Percentiles rank a stretch among this genome's conserved stretches.
Evolutionary conservation across 2,888 invertebrate species (phyloP).

Genomic region (Tinea pellionella): DNA sequence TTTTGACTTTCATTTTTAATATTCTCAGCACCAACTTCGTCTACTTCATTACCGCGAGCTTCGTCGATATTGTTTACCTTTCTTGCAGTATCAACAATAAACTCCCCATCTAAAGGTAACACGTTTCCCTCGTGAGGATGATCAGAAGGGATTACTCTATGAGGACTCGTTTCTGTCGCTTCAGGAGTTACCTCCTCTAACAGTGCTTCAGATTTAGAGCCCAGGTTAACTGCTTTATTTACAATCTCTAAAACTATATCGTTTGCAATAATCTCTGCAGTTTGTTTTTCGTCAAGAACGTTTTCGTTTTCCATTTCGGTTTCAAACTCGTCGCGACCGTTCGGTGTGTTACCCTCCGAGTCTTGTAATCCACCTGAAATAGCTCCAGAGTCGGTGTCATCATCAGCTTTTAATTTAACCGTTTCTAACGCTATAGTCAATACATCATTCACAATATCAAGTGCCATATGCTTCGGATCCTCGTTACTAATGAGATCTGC

Average conservation of each 20-base stretch:
- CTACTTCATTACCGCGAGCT: slow-evolving; percentile 19
- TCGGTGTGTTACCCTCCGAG: slow-evolving; percentile 60
- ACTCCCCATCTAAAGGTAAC: slow-evolving; percentile 56
- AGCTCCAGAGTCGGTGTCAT: slow-evolving; percentile 59
- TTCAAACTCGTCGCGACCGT: slow-evolving; percentile 55
- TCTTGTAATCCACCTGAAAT: slow-evolving; percentile 51
- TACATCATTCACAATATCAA: slow-evolving; percentile 61
- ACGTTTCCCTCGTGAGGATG: slow-evolving; percentile 55
- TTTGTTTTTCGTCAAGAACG: slow-evolving; percentile 40
- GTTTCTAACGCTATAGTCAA: slow-evolving; percentile 56
- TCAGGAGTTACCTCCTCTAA: not conserved
- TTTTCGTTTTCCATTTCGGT: slow-evolving; percentile 45
- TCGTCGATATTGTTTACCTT: slow-evolving; percentile 18
- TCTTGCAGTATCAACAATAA: slow-evolving; percentile 42
- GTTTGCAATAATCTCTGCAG: slow-evolving; percentile 43
- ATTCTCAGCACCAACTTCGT: slow-evolving; percentile 38
- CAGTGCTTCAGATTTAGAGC: slow-evolving; percentile 29
- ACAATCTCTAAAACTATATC: slow-evolving; percentile 49
- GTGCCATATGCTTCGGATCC: slow-evolving; percentile 53
- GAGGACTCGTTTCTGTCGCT: slow-evolving; percentile 28
- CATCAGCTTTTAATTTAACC: slow-evolving; percentile 52
- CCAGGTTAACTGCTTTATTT: slow-evolving; percentile 29
- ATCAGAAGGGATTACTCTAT: slow-evolving; percentile 42
- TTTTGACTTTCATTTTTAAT: slow-evolving; percentile 47
- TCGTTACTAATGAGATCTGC: slow-evolving; percentile 26